Percentiles rank a stretch among this genome's conserved stretches.
phyloP scores from a whole-genome alignment of 2,888 invertebrate genomes.

The Napeogenes inachia region DNA sequence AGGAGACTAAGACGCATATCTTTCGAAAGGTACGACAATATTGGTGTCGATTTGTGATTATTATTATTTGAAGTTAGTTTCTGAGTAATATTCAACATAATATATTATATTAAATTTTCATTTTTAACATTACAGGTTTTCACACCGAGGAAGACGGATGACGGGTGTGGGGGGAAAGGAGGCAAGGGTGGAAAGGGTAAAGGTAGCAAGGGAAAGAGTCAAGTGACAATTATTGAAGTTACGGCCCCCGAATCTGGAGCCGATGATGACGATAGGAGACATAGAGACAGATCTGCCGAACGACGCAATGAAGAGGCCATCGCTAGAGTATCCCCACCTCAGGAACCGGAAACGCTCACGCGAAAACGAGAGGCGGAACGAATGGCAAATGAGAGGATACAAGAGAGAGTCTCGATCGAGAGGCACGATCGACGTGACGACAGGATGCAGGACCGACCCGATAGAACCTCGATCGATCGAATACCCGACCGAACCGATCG shows the following conservation, averaged over 20 bases:
- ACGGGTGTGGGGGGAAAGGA: constrained; percentile 76
- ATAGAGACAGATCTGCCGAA: constrained; percentile 54
- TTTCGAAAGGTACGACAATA: constrained; percentile 54
- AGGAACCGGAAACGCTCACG: constrained; percentile 44
- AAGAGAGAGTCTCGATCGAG: constrained; percentile 42
- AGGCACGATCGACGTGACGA: constrained; percentile 47
- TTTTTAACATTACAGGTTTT: constrained; percentile 54
- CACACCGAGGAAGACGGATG: constrained; percentile 79
- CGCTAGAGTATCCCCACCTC: constrained; percentile 58
- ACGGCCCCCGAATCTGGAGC: constrained; percentile 59
- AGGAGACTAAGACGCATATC: constrained; percentile 65
- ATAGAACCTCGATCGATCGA: constrained; percentile 29
- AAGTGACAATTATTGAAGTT: constrained; percentile 83
- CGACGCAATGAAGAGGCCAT: constrained; percentile 58
- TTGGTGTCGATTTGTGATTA: not conserved
- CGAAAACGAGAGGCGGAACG: constrained; percentile 43
- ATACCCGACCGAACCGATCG: constrained; percentile 31
- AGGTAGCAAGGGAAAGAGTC: constrained; percentile 84
- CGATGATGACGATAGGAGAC: constrained; percentile 65
- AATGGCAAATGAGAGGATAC: constrained; percentile 43
- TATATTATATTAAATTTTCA: too few species aligned
- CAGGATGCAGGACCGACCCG: constrained; percentile 41
- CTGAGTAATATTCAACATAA: too few species aligned
- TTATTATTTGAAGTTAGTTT: not conserved
- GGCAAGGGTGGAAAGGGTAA: constrained; percentile 85